These are phyloP conservation scores for Crocidura indochinensis DNA, from an alignment of 2,797 vertebrate species.

Conservation along the genomic window DNA sequence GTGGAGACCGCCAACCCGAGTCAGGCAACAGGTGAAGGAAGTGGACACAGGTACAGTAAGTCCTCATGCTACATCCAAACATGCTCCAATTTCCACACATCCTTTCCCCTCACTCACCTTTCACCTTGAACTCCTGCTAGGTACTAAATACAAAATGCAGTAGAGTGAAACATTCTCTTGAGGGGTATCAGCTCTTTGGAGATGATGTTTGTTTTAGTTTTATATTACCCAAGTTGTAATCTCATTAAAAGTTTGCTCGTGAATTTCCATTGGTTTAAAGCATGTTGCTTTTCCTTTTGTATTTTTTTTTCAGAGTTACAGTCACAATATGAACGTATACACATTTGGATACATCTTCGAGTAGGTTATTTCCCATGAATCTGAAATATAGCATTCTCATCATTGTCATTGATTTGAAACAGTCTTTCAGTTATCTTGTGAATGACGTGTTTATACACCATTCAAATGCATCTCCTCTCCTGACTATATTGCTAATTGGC, in stretches of 20 bases:
- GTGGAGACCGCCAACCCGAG: constrained; percentile 82
- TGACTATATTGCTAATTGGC: not conserved
- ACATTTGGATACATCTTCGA: not conserved
- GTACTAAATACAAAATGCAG: not conserved
- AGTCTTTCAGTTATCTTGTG: not conserved
- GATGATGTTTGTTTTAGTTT: not conserved
- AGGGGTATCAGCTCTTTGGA: not conserved
- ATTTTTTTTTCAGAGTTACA: not conserved
- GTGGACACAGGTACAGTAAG: constrained; percentile 89
- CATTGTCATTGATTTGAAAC: not conserved
- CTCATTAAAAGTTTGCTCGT: constrained; percentile 73
- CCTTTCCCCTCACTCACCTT: no score
- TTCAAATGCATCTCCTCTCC: not conserved
- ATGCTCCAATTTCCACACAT: not conserved
- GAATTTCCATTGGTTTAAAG: constrained; percentile 55
- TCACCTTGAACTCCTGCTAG: not conserved
- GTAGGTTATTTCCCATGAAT: not conserved
- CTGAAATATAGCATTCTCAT: not conserved
- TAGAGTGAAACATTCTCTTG: not conserved
- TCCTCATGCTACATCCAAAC: not conserved
- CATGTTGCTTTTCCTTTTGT: not conserved
- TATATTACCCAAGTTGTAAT: constrained; percentile 32
- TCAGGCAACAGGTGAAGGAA: constrained; percentile 90
- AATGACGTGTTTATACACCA: not conserved
- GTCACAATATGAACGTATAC: not conserved